Evolutionary conservation across 53 echinoderm and acorn worm genomes (phyloP), one percentile per base, ranked within the genome.

Genomic region (Stichopus horrens): DNA sequence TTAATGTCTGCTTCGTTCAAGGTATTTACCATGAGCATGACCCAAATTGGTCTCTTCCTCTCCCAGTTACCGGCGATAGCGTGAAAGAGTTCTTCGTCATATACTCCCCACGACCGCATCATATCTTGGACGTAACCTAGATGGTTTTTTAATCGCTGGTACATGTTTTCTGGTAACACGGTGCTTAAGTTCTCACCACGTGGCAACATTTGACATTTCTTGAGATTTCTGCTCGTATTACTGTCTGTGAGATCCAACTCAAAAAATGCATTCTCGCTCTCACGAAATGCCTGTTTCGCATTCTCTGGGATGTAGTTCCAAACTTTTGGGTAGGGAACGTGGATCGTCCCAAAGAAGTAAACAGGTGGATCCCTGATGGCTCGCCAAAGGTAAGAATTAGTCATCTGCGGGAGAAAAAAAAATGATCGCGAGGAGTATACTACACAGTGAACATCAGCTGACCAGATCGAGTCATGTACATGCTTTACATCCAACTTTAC

Each of bases 11-110:
- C 88, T 73, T 98, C 98, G 18, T 96, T 98, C 75, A 98, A 79
- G 23, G 98, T 94, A 78, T 98, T 96, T 66, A 98, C 94, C 92
- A 98, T 91, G 4, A 98, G 88, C 98, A 98, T 98, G 23, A 98
- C 96, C 98, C 98, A 98, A 37, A 98, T 92, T 14, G 98, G 98
- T 63, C 94, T 86, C 76, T 98, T 98, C 56, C 94, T 86, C 74
- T 98, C 95, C 98, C 98, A 98, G 90, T 98, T 98, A 1, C 95
- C 98, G 9, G 95, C 98, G 60, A 98, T 98, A 8, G 95, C 93
- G 57, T 97, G 93, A 89, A 94, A 97, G 51, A 97, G 93, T 83
- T 92, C 93, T 54, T 98, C 98, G 21, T 96, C 98, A 74, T 98
- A 98, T 5, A 98, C 87, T 1, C 93, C 95, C 98, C 98, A 98